A percentile compares a stretch with the other conserved stretches of the same genome.
These are phyloP conservation scores for Cantharis flavilabris DNA, from an alignment of 2,888 invertebrate genomes.

Conservation along the genomic window DNA sequence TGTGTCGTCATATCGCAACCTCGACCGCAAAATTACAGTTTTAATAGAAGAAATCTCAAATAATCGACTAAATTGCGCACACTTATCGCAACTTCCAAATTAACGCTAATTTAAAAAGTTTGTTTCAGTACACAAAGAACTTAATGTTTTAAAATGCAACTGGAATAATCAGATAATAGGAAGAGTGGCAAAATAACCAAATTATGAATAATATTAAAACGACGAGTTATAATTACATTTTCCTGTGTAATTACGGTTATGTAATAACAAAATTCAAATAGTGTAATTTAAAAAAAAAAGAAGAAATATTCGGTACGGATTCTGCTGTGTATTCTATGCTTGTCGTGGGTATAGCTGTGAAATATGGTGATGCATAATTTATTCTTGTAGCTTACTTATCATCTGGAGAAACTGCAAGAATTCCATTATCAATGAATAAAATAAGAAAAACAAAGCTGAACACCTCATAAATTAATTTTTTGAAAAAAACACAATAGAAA, in stretches of 20 bases:
- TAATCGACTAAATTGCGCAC: background rate
- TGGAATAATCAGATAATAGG: background rate
- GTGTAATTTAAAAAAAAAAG: background rate
- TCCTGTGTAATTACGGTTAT: background rate
- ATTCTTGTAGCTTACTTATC: background rate
- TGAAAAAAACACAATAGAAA: background rate
- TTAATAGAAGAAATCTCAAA: background rate
- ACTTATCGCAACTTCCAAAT: background rate
- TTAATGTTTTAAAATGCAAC: background rate
- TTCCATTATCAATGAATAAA: background rate
- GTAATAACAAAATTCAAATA: background rate
- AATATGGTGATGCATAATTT: background rate
- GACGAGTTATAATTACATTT: background rate
- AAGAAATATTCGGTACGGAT: background rate
- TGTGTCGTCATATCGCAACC: background rate
- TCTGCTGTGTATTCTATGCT: background rate
- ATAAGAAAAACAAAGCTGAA: background rate
- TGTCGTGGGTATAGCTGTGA: background rate
- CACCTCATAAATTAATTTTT: background rate
- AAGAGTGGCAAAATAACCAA: background rate
- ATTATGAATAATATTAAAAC: background rate
- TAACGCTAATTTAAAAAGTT: background rate
- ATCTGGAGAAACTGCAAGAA: background rate
- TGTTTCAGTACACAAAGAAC: background rate
- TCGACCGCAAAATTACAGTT: background rate